These are phyloP conservation scores for Rhadina sibilatrix DNA, from an alignment of 2,113 vertebrate species.

Conservation along the genomic window DNA sequence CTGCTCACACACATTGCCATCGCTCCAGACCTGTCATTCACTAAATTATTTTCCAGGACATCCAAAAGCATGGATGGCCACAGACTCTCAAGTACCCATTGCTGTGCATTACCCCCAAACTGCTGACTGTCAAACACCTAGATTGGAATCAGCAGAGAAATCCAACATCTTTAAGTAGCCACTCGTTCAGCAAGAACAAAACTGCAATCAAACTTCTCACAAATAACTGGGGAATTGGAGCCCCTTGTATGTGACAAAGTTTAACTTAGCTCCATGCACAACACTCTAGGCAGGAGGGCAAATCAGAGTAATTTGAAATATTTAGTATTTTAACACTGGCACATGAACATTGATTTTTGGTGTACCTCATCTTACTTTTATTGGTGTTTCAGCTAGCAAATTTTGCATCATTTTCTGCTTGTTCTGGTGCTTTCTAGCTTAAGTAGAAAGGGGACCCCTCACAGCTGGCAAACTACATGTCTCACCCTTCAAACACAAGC, in stretches of 20 bases:
- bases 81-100: background rate
- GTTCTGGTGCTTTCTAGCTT: background rate
- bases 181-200: background rate
- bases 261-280: background rate
- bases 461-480: fast-evolving
- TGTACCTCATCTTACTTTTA: background rate
- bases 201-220: background rate
- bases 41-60: background rate
- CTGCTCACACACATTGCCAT: background rate
- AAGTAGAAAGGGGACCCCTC: background rate
- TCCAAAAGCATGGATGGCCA: background rate
- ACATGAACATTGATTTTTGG: background rate
- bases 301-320: background rate
- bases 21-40: background rate
- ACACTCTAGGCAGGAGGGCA: background rate
- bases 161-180: background rate
- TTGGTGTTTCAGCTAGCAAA: background rate
- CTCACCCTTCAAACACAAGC: background rate
- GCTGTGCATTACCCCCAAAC: background rate
- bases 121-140: background rate
- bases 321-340: background rate
- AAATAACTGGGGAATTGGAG: background rate
- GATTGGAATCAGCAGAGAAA: background rate
- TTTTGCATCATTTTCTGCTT: background rate
- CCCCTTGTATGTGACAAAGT: background rate